Percentiles rank a stretch among this genome's conserved stretches.
These are phyloP conservation scores for Thunnus albacares DNA, from an alignment of 2,797 vertebrate genomes.

Conservation along the genomic window DNA sequence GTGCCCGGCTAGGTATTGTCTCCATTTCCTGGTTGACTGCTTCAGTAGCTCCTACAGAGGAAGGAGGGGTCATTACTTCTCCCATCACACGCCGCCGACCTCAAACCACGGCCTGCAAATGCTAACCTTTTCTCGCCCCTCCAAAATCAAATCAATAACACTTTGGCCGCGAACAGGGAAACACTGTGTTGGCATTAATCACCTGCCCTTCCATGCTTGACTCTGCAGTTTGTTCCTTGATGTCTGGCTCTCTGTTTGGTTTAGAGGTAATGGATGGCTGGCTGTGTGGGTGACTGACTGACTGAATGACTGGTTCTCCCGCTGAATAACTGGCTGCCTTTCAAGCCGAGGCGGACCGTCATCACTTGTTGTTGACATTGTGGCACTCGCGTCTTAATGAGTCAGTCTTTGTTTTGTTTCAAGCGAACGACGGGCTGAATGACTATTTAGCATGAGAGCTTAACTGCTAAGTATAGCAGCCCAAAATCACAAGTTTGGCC, in stretches of 20 bases:
- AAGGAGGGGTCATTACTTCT: constrained; percentile 74
- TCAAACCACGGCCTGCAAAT: constrained; percentile 74
- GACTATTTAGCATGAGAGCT: background rate
- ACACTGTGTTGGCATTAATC: constrained; percentile 82
- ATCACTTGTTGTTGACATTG: constrained; percentile 22
- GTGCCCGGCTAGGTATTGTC: constrained; percentile 77
- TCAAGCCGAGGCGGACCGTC: constrained; percentile 24
- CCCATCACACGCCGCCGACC: constrained; percentile 74
- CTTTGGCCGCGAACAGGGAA: constrained; percentile 80
- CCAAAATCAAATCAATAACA: constrained; percentile 85
- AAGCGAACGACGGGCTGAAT: constrained; percentile 3
- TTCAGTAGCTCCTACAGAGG: constrained; percentile 61
- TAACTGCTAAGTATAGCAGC: constrained; percentile 19
- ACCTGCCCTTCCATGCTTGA: constrained; percentile 82
- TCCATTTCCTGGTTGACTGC: constrained; percentile 87
- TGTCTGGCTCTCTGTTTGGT: constrained; percentile 66
- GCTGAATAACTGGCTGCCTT: constrained; percentile 21
- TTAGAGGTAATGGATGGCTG: constrained; percentile 64
- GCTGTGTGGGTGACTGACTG: constrained; percentile 45
- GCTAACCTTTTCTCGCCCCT: constrained; percentile 83
- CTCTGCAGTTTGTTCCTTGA: constrained; percentile 74
- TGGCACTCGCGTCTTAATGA: constrained; percentile 17
- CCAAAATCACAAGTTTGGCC: constrained; percentile 15
- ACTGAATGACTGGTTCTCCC: constrained; percentile 11
- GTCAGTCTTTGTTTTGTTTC: constrained; percentile 9